Base-by-base conservation (phyloP, 2,113 vertebrate species). In the Barnardius zonarius region DNA sequence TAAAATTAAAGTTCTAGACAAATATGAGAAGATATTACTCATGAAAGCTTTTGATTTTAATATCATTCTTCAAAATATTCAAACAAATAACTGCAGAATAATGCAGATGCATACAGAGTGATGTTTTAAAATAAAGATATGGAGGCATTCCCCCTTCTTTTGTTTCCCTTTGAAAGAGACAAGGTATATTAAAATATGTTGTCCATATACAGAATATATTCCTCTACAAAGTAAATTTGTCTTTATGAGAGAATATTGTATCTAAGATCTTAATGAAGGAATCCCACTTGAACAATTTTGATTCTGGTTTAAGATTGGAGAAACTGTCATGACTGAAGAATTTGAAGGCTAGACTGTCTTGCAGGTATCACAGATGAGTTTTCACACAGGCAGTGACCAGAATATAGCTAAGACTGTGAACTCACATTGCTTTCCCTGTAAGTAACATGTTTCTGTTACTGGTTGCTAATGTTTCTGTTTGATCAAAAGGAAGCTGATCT, bases 31-130 rank as follows among this genome's bases (percentile, higher is more conserved):
- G 94, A 97, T 97, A 97, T 96, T 97, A 92, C 88, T 98, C 97
- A 98, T 98, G 94, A 97, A 96, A 98, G 96, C 86, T 86, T 97
- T 97, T 97, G 91, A 97, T 96, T 98, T 97, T 96, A 95, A 97
- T 97, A 93, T 87, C 94, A 88, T 97, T 97, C 90, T 97, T 97
- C 83, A 97, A 96, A 97, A 96, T 96, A 95, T 76, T 96, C 77
- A 12, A 94, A 87, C 76, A 93, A 82, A 97, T 93, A 96, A 59
- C 79, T 77, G 25, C 80, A 80, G 84, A 95, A 88, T 97, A 92
- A 92, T 67, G 61, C 61, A 75, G 67, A 78, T 86, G 30, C 49
- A 91, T 61, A 78, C 18, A 93, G 87, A 95, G 72, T 39, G n/a
- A 39, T 91, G 52, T 94, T 96, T 97, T 93, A 88, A 92, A 97